Evolutionary conservation across 2,797 vertebrate species (phyloP), one percentile per base, ranked within the genome.

Genomic region (Aeoliscus strigatus): DNA sequence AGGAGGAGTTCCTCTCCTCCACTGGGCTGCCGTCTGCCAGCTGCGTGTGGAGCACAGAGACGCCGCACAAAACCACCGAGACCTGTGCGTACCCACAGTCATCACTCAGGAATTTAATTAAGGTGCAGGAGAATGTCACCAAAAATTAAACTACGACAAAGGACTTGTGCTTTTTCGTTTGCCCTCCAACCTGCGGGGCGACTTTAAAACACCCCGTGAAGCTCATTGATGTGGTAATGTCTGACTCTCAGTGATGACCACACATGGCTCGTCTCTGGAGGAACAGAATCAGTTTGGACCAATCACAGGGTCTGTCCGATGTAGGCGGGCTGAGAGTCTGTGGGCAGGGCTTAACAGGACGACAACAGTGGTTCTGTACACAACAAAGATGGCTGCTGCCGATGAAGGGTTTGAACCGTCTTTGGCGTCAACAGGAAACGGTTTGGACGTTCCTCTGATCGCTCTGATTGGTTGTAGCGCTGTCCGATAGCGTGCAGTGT

Each of bases 71-170:
- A 76, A 68, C 77, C 79, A 69, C 58, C 39, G 80, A 80, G 77
- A 79, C 73, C 52, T 32, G 42, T 12, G 47, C 68, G 24, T 26
- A 65, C 53, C 70, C 61, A 35, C 51, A 76, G 62, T 81, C 81
- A 81, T 82, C 77, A 72, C 78, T 83, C 80, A 79, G 73, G 75
- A 83, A 81, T 84, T 82, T 82, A 86, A 86, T 87, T 81, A 86
- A 82, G 66, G 63, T 64, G 51, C 38, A 60, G 40, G 46, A 70
- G 51, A 73, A 79, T 40, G 61, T 63, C 73, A 65, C 68, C 39
- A 60, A 67, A 58, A 67, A 58, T 58, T 39, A 69, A 35, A 26
- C 68, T 67, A 54, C 77, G 73, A 73, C 67, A 80, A 79, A 77
- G 52, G 64, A 61, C 32, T 52, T 30, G 23, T 14, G 25, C 32